Evolutionary conservation across 2,888 invertebrate genomes (phyloP).

Genomic region (Sesia bembeciformis): DNA sequence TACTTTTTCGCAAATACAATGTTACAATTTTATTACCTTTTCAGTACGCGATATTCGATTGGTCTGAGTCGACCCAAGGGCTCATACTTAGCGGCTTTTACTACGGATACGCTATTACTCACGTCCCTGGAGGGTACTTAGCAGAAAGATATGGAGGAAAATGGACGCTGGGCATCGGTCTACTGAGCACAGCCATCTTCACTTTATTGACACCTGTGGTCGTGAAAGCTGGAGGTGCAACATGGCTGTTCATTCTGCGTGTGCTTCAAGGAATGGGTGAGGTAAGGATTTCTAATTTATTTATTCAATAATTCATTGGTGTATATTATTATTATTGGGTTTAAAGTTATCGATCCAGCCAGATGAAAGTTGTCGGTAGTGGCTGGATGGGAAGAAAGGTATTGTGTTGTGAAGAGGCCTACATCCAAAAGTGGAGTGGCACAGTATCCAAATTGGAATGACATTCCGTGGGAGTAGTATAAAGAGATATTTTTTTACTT

Average conservation of each 20-base stretch:
- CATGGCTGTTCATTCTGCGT: slow-evolving; percentile 73
- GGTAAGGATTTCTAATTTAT: slow-evolving; percentile 40
- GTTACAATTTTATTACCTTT: slow-evolving; percentile 17
- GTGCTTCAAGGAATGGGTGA: slow-evolving; percentile 88
- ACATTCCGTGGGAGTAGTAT: too few relatives aligned
- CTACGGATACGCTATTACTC: slow-evolving; percentile 90
- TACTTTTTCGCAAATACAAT: not conserved
- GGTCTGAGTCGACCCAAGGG: slow-evolving; percentile 85
- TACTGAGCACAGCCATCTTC: slow-evolving; percentile 86
- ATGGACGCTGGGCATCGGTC: slow-evolving; percentile 86
- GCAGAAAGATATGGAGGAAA: slow-evolving; percentile 91
- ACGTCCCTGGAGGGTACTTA: slow-evolving; percentile 87
- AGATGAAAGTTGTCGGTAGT: too few relatives aligned
- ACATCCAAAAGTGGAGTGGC: too few relatives aligned
- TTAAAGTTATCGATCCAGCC: too few relatives aligned
- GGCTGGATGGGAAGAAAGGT: too few relatives aligned
- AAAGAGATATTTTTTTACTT: too few relatives aligned
- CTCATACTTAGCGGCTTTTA: slow-evolving; percentile 87
- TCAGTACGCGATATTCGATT: slow-evolving; percentile 75
- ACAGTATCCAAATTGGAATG: too few relatives aligned
- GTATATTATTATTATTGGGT: too few relatives aligned
- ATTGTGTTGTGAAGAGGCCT: too few relatives aligned
- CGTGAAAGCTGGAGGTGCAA: slow-evolving; percentile 74
- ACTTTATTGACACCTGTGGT: slow-evolving; percentile 86
- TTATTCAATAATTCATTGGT: not conserved